Evolutionary conservation across 2,113 vertebrate genomes (phyloP), one percentile per base, ranked within the genome.

Genomic region (Anolis sagrei): DNA sequence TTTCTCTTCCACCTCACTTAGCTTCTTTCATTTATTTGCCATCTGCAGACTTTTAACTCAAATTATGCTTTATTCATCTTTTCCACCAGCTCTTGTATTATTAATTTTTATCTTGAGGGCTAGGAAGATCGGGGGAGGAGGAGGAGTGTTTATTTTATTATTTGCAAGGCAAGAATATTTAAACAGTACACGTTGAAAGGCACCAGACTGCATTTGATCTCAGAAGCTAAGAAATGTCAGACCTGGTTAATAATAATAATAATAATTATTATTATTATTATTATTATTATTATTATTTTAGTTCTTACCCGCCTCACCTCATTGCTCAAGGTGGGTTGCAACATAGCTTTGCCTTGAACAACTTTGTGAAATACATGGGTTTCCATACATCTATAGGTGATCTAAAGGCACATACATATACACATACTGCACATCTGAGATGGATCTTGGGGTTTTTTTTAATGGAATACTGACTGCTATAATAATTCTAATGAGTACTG

Each of bases 11-110:
- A 95, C 91, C 89, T 86, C 90, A 90, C 88, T 93, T 90, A 95
- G 90, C 84, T 89, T 92, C 95, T 94, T 96, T 93, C 90, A 95
- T 80, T 93, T 95, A 94, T 95, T 95, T 96, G 91, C 94, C 88
- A 87, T 94, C 94, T 95, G 88, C 89, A 89, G 91, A 93, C 93
- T 93, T 91, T 94, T 94, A 92, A 85, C 85, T 90, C 87, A 89
- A 95, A 92, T 93, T 92, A 92, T 89, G 80, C 78, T 93, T 95
- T 92, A 94, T 92, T 93, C 77, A 82, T 91, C 87, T 90, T 58
- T 93, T 95, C 93, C 7, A 11, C 29, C 81, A 77, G 91, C 89
- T 90, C 62, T 89, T 90, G 89, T 86, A 77, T 58, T 86, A 90
- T 86, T 86, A 90, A 91, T 94, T 93, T 94, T 95, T 93, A 91